Percentiles rank a stretch among this genome's conserved stretches.
These are phyloP conservation scores for Acropternis orthonyx DNA, from an alignment of 2,797 vertebrate species.

Conservation along the genomic window DNA sequence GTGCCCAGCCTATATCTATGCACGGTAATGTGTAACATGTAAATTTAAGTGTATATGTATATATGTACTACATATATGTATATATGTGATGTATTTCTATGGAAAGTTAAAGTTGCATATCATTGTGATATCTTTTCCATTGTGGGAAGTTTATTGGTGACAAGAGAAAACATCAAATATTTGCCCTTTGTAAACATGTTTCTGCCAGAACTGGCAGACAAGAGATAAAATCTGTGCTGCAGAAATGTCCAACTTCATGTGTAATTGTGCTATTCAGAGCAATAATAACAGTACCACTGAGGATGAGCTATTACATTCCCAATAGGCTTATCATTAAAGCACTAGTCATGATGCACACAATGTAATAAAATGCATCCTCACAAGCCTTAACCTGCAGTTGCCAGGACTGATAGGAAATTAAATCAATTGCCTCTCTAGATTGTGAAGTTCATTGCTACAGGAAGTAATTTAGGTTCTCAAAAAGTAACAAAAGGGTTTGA, in stretches of 20 bases:
- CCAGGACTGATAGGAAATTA: background rate
- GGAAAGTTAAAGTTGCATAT: background rate
- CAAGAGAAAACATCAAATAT: background rate
- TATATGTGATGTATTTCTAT: background rate
- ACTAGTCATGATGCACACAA: background rate
- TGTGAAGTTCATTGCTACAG: background rate
- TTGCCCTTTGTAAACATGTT: rapidly evolving
- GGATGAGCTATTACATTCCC: background rate
- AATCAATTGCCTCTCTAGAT: background rate
- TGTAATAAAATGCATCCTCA: background rate
- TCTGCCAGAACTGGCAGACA: background rate
- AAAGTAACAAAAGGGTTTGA: background rate
- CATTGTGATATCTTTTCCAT: background rate
- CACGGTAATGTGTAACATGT: background rate
- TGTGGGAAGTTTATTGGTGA: background rate
- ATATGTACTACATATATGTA: no score
- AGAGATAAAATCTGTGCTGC: background rate
- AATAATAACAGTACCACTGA: background rate
- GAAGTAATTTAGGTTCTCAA: background rate
- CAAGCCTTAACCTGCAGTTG: background rate
- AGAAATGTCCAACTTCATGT: background rate
- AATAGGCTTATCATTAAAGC: background rate
- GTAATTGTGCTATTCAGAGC: background rate
- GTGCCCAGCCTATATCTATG: background rate
- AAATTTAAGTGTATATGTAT: background rate